Percentiles rank a stretch among this genome's conserved stretches.
Evolutionary conservation across 2,797 vertebrate genomes (phyloP).

Genomic region (Vultur gryphus): DNA sequence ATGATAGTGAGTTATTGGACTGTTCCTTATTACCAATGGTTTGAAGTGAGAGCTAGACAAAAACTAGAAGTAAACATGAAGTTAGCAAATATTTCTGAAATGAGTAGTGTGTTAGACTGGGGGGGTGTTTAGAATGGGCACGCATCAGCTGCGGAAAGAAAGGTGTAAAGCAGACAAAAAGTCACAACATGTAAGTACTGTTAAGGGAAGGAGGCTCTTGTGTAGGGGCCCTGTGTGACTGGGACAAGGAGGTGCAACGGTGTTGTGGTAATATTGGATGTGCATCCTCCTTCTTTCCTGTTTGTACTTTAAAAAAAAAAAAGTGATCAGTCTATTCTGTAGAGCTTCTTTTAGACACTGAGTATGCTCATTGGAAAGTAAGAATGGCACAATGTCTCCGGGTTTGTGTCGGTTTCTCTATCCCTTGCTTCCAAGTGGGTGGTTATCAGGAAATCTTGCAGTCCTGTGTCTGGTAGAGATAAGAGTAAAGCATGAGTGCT

Average conservation of each 20-base stretch:
- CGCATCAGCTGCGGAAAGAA: accelerated
- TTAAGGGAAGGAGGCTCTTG: background rate
- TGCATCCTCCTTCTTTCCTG: background rate
- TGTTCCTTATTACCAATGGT: background rate
- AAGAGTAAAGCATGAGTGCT: background rate
- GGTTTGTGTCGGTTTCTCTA: background rate
- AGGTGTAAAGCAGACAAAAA: background rate
- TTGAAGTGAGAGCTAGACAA: background rate
- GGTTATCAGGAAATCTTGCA: constrained; percentile 12
- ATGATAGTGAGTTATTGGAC: background rate
- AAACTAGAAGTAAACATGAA: background rate
- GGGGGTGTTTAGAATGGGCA: accelerated
- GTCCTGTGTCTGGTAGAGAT: background rate
- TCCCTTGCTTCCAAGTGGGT: background rate
- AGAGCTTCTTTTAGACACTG: background rate
- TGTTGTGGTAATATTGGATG: background rate
- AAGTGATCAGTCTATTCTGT: background rate
- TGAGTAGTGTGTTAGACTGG: background rate
- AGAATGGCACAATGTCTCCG: background rate
- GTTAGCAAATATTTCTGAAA: background rate
- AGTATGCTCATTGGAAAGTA: background rate
- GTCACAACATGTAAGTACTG: accelerated
- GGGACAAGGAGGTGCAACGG: background rate
- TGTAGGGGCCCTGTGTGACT: background rate
- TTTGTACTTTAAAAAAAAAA: background rate